Evolutionary conservation across 1,140 invertebrate species (phyloP).

Genomic region (Latrodectus geometricus): DNA sequence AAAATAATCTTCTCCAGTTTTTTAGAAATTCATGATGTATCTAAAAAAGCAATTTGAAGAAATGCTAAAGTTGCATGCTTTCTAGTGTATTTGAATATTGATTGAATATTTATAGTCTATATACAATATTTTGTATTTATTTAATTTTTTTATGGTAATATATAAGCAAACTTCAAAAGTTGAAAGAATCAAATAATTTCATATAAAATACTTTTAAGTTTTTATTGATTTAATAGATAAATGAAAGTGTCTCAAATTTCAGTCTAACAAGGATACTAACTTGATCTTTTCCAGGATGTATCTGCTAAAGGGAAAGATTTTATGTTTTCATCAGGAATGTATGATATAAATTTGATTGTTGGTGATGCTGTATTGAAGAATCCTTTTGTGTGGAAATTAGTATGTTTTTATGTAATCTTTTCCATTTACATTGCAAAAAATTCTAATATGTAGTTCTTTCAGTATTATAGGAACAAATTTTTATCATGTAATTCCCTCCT

Average conservation of each 20-base stretch:
- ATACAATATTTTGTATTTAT: no score
- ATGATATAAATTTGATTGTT: conserved; percentile 86
- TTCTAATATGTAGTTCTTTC: no score
- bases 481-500: neutral
- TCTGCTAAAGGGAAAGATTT: conserved; percentile 85
- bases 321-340: conserved; percentile 80
- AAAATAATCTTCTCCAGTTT: neutral
- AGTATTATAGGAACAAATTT: neutral
- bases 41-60: neutral
- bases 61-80: neutral
- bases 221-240: no score
- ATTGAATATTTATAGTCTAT: no score
- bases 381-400: conserved; percentile 87
- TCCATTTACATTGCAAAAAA: neutral
- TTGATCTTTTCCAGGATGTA: conserved; percentile 77
- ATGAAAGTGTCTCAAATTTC: no score
- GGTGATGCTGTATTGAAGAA: conserved; percentile 92
- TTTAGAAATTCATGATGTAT: neutral
- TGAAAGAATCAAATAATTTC: no score
- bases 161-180: no score
- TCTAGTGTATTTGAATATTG: no score
- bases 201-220: no score
- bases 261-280: neutral
- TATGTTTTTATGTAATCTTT: conserved; percentile 81
- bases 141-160: no score